phyloP scores from a whole-genome alignment of 2,113 vertebrate species.

The Sceloporus undulatus region DNA sequence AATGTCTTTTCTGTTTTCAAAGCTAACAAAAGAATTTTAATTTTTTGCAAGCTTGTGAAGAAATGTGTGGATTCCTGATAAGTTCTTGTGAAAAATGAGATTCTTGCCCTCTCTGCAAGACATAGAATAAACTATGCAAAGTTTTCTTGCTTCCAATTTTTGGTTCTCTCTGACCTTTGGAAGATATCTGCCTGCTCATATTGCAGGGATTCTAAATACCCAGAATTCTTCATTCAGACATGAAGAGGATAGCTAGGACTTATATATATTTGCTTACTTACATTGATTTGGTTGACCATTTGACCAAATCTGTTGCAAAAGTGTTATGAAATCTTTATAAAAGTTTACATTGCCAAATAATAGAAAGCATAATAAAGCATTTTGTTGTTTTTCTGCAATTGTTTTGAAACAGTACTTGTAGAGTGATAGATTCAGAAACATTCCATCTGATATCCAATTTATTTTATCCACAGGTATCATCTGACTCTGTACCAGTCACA shows the following conservation, averaged over 20 bases:
- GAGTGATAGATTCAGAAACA: neutral
- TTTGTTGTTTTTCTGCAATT: neutral
- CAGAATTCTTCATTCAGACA: neutral
- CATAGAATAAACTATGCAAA: no score
- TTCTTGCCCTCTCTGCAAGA: neutral
- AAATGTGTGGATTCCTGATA: no score
- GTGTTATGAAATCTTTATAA: conserved; percentile 16
- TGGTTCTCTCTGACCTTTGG: neutral
- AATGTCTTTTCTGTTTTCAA: neutral
- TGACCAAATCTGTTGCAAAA: conserved; percentile 13
- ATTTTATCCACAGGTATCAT: neutral
- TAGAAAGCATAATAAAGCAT: conserved; percentile 1
- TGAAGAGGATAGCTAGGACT: neutral
- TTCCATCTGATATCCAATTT: neutral
- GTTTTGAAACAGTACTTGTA: neutral
- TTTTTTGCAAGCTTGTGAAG: no score
- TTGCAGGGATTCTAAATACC: neutral
- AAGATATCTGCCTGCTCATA: neutral
- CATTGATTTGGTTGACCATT: conserved; percentile 4
- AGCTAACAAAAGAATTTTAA: neutral
- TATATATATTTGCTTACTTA: conserved; percentile 2
- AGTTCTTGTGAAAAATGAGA: no score
- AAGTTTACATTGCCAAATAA: neutral
- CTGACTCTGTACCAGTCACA: neutral
- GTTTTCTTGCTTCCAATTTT: neutral